Conservation (phyloP, 30 jellyfish, hydroid and myxozoan genomes). For the Phacellophora camtschatica region DNA sequence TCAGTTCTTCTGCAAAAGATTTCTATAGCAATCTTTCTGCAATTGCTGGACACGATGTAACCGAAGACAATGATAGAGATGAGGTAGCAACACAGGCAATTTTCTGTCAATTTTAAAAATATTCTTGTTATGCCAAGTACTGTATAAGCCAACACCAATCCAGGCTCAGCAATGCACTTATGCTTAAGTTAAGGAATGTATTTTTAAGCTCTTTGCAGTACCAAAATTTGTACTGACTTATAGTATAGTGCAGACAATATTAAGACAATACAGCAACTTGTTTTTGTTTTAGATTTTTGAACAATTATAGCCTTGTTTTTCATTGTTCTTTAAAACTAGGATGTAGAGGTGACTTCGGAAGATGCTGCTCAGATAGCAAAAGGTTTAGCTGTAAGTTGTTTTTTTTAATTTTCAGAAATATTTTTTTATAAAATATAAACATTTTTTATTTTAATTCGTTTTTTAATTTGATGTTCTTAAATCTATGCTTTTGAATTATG, state of each 20-base stretch:
- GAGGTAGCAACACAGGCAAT: too few species aligned
- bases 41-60: constrained; percentile 57
- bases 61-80: constrained; percentile 23
- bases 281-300: too few species aligned
- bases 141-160: too few species aligned
- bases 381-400: constrained; percentile 65
- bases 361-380: constrained; percentile 70
- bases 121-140: too few species aligned
- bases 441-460: not conserved
- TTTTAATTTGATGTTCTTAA: not conserved
- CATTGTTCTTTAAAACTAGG: constrained; percentile 12
- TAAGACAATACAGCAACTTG: too few species aligned
- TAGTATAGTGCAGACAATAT: too few species aligned
- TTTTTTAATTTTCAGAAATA: not conserved
- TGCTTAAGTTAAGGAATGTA: too few species aligned
- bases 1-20: constrained; percentile 77
- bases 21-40: constrained; percentile 75
- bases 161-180: too few species aligned
- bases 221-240: too few species aligned
- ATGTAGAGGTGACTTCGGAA: constrained; percentile 22
- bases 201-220: too few species aligned
- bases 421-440: not conserved
- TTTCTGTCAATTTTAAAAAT: too few species aligned
- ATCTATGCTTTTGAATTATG: not conserved
- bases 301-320: too few species aligned